Evolutionary conservation across 1,140 invertebrate genomes (phyloP).

Genomic region (Hesperophylax magnus): DNA sequence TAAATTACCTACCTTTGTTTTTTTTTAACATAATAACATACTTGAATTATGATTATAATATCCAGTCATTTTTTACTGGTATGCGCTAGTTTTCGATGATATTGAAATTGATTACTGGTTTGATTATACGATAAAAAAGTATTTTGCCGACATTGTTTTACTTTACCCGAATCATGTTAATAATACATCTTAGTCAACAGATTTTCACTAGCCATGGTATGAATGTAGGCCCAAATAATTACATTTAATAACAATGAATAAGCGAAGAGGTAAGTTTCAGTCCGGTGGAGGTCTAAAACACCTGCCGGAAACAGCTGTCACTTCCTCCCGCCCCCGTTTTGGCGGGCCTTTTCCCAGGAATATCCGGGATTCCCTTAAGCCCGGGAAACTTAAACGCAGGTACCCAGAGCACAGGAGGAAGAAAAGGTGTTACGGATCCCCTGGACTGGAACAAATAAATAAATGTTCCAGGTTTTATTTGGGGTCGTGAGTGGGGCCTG

Average conservation of each 20-base stretch:
- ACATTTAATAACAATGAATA: slow-evolving; percentile 1
- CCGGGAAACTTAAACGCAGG: slow-evolving; percentile 42
- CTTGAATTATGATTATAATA: too few species aligned
- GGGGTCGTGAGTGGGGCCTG: slow-evolving; percentile 21
- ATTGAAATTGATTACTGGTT: too few species aligned
- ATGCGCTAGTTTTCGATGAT: too few species aligned
- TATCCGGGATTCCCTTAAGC: slow-evolving; percentile 37
- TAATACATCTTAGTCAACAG: too few species aligned
- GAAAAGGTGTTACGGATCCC: slow-evolving; percentile 49
- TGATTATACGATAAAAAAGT: too few species aligned
- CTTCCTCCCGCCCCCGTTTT: background rate
- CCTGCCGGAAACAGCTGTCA: slow-evolving; percentile 12
- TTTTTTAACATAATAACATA: too few species aligned
- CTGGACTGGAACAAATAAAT: slow-evolving; percentile 50
- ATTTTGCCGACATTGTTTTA: too few species aligned
- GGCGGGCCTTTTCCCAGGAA: background rate
- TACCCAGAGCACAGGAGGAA: slow-evolving; percentile 17
- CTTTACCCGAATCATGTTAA: too few species aligned
- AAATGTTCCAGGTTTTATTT: slow-evolving; percentile 49
- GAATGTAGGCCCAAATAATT: background rate
- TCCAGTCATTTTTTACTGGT: too few species aligned
- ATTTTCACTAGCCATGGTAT: too few species aligned
- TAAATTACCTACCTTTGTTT: too few species aligned
- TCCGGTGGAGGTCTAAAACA: background rate
- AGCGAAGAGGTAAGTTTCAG: background rate